Evolutionary conservation across 1,140 invertebrate genomes (phyloP), one percentile per base, ranked within the genome.

Genomic region (Bombus consobrinus): DNA sequence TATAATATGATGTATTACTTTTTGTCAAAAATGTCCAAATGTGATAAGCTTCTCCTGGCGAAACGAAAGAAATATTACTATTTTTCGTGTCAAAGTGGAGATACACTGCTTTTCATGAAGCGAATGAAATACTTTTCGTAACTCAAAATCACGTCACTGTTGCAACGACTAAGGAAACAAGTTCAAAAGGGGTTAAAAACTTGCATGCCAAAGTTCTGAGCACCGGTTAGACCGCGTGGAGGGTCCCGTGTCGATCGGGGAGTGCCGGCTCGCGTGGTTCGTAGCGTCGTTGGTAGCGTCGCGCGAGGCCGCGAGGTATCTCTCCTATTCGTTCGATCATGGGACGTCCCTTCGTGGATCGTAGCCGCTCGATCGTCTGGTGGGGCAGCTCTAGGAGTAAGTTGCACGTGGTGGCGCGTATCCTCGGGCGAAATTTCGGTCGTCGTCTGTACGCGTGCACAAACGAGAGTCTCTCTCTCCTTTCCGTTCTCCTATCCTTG

Each of bases 371-470:
- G 81, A 22, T 81, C 47, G 41, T 25, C n/a, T 80, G 87, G 88
- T 87, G 87, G 90, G 86, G 81, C 68, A 85, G 71, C 53, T 79
- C 88, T 88, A 90, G 47, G 83, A 86, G 85, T 72, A 89, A 89
- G 82, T 81, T 76, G 86, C 91, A 92, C 89, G 91, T 91, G 90
- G 89, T 89, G 88, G 88, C 81, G 83, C 84, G 91, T 92, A 90
- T 76, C 91, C 90, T 71, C 88, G 82, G 86, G 91, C 89, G 69
- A 88, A 88, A 92, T 92, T 92, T 92, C 88, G 91, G 91, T 89
- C 85, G 79, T 89, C 82, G 74, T 89, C 80, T 43, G 71, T 81
- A 83, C 80, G 77, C 89, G 86, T 84, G 88, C 86, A 87, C 64
- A 87, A 85, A 87, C 78, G 77, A 62, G 69, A 83, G 25, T 57